A percentile compares a stretch with the other conserved stretches of the same genome.
phyloP scores from a whole-genome alignment of 2,113 vertebrate species.

The Recurvirostra avosetta region DNA sequence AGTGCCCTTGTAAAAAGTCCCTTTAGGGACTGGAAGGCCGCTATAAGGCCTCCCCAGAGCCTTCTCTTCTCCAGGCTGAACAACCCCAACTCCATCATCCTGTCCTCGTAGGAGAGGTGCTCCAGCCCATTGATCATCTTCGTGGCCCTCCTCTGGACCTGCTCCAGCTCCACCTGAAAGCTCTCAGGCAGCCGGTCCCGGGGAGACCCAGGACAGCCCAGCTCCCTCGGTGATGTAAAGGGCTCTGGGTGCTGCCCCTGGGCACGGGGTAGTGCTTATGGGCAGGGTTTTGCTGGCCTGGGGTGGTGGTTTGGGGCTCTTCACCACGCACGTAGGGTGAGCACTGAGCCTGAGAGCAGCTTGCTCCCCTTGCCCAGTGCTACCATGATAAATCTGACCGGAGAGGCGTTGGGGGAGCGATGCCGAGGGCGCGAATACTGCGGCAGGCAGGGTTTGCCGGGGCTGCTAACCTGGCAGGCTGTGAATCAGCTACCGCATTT shows the following conservation, averaged over 20 bases:
- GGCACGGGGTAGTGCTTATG: not conserved
- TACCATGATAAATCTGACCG: not conserved
- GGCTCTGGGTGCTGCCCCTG: not conserved
- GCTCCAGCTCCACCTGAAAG: not conserved
- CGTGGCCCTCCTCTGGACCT: too few relatives aligned
- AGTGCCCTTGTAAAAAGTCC: too few relatives aligned
- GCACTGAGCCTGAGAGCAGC: rapidly evolving
- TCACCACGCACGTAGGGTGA: rapidly evolving
- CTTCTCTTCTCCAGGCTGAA: too few relatives aligned
- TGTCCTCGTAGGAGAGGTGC: too few relatives aligned
- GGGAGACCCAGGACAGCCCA: not conserved
- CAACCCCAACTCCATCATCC: too few relatives aligned
- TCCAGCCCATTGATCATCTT: too few relatives aligned
- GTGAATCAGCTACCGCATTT: not conserved
- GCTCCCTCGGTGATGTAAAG: not conserved
- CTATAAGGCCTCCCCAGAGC: too few relatives aligned
- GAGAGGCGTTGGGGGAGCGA: rapidly evolving
- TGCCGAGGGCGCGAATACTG: rapidly evolving
- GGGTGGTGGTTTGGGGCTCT: not conserved
- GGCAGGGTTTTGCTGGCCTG: not conserved
- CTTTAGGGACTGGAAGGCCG: too few relatives aligned
- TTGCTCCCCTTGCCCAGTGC: rapidly evolving
- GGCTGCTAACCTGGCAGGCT: not conserved
- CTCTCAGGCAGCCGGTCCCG: not conserved
- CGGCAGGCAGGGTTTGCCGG: not conserved